Conservation (phyloP, 2,888 invertebrate genomes). For the Heteropelma amictum region DNA sequence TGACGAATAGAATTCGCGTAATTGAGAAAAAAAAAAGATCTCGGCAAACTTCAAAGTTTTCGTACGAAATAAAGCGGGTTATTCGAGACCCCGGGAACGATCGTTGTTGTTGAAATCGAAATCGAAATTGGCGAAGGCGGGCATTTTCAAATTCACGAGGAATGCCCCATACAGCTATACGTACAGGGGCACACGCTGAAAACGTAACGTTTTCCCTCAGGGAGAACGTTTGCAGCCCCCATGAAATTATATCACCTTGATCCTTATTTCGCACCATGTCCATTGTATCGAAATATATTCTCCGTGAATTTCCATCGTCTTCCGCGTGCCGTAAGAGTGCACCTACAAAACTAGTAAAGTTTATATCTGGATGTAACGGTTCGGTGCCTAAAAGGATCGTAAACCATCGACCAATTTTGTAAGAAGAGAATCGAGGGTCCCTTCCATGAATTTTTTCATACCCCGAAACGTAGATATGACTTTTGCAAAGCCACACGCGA, state of each 20-base stretch:
- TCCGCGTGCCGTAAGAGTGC: not conserved
- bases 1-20: no score
- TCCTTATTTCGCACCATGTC: not conserved
- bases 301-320: not conserved
- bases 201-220: constrained; percentile 6
- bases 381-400: constrained; percentile 34
- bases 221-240: constrained; percentile 1
- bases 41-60: no score
- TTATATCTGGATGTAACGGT: constrained; percentile 20
- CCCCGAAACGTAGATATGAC: not conserved
- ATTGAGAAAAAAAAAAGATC: no score
- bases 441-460: not conserved
- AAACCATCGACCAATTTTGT: constrained; percentile 28
- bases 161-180: no score
- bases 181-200: not conserved
- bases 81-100: no score
- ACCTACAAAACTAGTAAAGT: not conserved
- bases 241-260: constrained; percentile 35
- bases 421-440: not conserved
- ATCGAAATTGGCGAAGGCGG: no score
- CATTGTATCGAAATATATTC: not conserved
- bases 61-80: no score
- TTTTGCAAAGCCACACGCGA: not conserved
- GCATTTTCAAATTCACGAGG: no score
- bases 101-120: no score